Conservation (phyloP, 2,888 invertebrate species). For the Sminthurides aquaticus region DNA sequence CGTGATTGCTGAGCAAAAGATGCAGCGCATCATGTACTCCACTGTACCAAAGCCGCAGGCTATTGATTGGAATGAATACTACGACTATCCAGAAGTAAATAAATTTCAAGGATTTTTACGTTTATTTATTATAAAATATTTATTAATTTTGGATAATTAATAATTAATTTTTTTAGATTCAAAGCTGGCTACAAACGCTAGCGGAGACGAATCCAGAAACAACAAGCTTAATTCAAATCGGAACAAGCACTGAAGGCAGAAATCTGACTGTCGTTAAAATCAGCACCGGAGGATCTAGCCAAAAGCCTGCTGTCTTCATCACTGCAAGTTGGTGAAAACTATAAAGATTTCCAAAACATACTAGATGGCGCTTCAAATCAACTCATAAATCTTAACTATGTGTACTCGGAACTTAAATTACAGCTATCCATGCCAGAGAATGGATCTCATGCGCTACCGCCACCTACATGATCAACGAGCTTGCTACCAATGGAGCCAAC, state of each 20-base stretch:
- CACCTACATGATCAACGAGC: conserved; percentile 46
- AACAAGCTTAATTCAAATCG: conserved; percentile 9
- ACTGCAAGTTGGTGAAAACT: conserved; percentile 24
- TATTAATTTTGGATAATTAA: too few relatives aligned
- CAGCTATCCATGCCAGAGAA: conserved; percentile 77
- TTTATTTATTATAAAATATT: too few relatives aligned
- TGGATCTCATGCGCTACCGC: conserved; percentile 46
- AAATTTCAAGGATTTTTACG: neutral
- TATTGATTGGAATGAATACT: conserved; percentile 10
- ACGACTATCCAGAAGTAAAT: neutral
- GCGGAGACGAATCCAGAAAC: neutral
- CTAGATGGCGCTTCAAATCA: neutral
- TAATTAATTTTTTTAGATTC: too few relatives aligned
- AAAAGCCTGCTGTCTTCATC: conserved; percentile 27
- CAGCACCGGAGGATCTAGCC: conserved; percentile 9
- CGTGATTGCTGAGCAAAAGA: conserved; percentile 9
- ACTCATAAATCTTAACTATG: conserved; percentile 2
- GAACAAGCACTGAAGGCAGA: conserved; percentile 23
- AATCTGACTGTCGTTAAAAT: conserved; percentile 20
- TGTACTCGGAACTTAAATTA: neutral
- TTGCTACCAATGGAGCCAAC: conserved; percentile 16
- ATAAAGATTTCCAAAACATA: too few relatives aligned
- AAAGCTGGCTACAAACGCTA: conserved; percentile 3
- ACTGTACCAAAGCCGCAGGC: neutral
- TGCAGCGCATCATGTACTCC: neutral